Percentiles rank a stretch among this genome's conserved stretches.
Evolutionary conservation across 2,113 vertebrate species (phyloP).

Genomic region (Poicephalus meyeri): DNA sequence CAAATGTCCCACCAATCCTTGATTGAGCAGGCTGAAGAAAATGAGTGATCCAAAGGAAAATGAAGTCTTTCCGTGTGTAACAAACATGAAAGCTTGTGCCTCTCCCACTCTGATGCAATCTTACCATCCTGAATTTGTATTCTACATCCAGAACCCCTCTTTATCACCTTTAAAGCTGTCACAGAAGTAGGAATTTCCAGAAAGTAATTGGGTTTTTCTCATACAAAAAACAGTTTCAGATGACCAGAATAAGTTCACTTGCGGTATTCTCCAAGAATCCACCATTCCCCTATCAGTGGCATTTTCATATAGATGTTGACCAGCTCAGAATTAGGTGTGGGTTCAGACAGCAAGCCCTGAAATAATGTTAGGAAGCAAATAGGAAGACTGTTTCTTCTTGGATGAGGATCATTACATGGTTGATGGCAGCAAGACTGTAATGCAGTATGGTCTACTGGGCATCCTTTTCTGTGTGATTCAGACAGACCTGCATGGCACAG

Average conservation of each 20-base stretch:
- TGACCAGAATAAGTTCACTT: not conserved
- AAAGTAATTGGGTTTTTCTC: not conserved
- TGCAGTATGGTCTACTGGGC: not conserved
- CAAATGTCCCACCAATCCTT: not conserved
- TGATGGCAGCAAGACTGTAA: not conserved
- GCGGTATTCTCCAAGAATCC: not conserved
- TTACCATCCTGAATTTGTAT: not conserved
- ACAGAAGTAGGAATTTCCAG: not conserved
- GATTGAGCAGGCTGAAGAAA: not conserved
- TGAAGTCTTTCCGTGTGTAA: not conserved
- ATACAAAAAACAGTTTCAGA: not conserved
- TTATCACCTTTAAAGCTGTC: not conserved
- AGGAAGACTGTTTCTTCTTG: not conserved
- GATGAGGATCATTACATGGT: rapidly evolving
- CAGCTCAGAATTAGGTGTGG: not conserved
- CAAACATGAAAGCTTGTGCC: not conserved
- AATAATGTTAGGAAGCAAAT: not conserved
- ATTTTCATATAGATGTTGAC: not conserved
- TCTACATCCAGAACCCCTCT: not conserved
- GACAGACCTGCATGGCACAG: not conserved
- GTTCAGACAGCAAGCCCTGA: not conserved
- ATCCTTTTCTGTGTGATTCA: not conserved
- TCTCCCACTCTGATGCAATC: not conserved
- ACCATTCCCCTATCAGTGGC: not conserved
- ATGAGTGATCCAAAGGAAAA: not conserved